Evolutionary conservation across 2,888 invertebrate genomes (phyloP), one percentile per base, ranked within the genome.

Genomic region (Melanophora roralis): DNA sequence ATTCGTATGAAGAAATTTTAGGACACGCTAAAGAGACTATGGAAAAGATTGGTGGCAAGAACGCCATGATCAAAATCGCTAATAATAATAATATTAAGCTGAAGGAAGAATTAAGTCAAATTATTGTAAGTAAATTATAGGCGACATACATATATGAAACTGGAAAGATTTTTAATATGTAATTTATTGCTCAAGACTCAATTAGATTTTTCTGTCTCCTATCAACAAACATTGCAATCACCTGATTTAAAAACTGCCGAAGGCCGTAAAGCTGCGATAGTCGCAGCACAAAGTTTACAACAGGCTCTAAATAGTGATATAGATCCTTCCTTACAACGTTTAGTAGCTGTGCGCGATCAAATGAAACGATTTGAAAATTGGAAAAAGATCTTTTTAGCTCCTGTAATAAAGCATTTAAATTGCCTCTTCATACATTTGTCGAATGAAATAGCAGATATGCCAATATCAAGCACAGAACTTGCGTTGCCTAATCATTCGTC

Each of bases 351-450:
- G 0, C 94, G 94, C 86, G 96, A 96, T 88, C 96, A 96, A 88
- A 92, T 93, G 84, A 93, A 94, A 85, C 92, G 94, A 51, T 93
- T 96, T 83, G 94, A 95, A 81, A 95, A 94, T 86, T 92, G 95
- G 86, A 94, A 94, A 86, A 93, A 93, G 40, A 94, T 94, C 88
- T 97, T 97, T 89, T 95, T 97, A 0, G 93, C 94, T 71, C 94
- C 95, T 51, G 93, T 98, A 67, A 95, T 95, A 78, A 93, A 97
- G 19, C 97, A 98, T 89, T 92, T 99, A 62, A 98, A 98, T 89
- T 98, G 98, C 91, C 92, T 97, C 64, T 97, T 99, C 84, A 97
- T 98, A 86, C 97, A 98, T 91, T 93, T 97, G 91, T 98, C 93
- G 14, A 94, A 94, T 86, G 94, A 95, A 87, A 91, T 93, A 78